Conservation (phyloP, 1,140 invertebrate species). For the Drosophila lowei region DNA sequence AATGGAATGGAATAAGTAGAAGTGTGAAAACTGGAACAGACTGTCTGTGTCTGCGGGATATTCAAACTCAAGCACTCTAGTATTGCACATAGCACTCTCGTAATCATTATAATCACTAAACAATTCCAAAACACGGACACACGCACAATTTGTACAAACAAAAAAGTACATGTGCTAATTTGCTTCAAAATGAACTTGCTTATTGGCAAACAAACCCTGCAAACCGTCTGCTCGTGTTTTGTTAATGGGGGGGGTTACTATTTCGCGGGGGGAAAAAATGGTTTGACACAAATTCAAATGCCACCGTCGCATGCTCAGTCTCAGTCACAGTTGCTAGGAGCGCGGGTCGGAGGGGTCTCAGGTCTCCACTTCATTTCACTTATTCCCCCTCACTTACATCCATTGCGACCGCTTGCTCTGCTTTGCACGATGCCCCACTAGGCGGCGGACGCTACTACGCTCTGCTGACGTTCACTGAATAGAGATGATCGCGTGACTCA, state of each 20-base stretch:
- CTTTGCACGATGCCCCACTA: conserved; percentile 37
- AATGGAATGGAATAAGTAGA: too few relatives aligned
- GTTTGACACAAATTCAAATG: conserved; percentile 65
- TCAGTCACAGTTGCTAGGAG: not conserved
- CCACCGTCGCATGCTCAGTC: conserved; percentile 9
- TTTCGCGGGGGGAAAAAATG: conserved; percentile 17
- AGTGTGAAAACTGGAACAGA: too few relatives aligned
- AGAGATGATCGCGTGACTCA: conserved; percentile 41
- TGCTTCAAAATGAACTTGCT: conserved; percentile 15
- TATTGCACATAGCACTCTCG: too few relatives aligned
- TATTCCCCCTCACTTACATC: conserved; percentile 14
- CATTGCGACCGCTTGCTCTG: conserved; percentile 9
- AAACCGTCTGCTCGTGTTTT: conserved; percentile 14
- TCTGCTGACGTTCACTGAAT: conserved; percentile 35
- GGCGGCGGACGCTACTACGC: conserved; percentile 39
- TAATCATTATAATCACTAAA: too few relatives aligned
- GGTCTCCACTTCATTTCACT: conserved; percentile 15
- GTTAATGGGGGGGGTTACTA: not conserved
- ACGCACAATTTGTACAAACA: too few relatives aligned
- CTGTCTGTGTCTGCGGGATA: not conserved
- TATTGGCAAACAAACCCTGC: too few relatives aligned
- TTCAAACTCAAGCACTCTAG: too few relatives aligned
- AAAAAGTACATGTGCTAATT: conserved; percentile 10
- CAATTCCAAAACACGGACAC: too few relatives aligned
- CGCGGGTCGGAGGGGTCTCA: not conserved